These are phyloP conservation scores for Drosophila grimshawi DNA, from an alignment of 1,140 invertebrate genomes.

Conservation along the genomic window DNA sequence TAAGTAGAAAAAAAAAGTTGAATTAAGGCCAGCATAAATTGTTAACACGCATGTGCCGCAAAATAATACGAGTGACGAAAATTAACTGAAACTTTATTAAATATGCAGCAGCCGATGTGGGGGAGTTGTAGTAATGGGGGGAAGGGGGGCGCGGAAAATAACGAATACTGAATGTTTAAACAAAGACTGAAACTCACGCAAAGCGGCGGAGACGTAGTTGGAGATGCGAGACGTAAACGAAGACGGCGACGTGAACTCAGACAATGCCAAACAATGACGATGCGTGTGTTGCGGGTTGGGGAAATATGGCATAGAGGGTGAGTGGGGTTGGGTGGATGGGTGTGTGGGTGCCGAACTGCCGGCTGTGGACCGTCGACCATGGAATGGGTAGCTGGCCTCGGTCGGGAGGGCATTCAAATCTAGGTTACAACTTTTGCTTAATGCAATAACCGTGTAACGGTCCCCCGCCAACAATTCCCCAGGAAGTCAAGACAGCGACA, in stretches of 20 bases:
- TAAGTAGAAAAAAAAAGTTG: not conserved
- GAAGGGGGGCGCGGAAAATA: conserved; percentile 33
- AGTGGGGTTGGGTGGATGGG: not conserved
- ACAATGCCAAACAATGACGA: no score
- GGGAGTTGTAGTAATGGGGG: not conserved
- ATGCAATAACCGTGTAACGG: conserved; percentile 78
- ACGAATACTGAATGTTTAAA: conserved; percentile 75
- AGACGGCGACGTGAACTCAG: not conserved
- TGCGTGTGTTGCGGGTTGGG: no score
- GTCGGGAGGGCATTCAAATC: conserved; percentile 57
- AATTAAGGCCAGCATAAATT: conserved; percentile 55
- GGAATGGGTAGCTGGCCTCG: conserved; percentile 2
- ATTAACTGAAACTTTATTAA: conserved; percentile 78
- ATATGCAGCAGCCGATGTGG: conserved; percentile 53
- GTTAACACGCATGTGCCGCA: conserved; percentile 74
- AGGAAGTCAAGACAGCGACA: conserved; percentile 66
- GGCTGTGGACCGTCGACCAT: not conserved
- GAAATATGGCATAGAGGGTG: no score
- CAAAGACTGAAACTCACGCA: conserved; percentile 24
- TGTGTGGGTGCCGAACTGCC: no score
- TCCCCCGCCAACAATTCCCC: conserved; percentile 61
- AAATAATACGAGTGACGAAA: conserved; percentile 76
- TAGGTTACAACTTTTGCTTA: conserved; percentile 77
- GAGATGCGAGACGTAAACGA: conserved; percentile 1
- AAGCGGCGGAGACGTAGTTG: not conserved